Evolutionary conservation across 2,113 vertebrate genomes (phyloP).

Genomic region (Corythoichthys haematopterus): DNA sequence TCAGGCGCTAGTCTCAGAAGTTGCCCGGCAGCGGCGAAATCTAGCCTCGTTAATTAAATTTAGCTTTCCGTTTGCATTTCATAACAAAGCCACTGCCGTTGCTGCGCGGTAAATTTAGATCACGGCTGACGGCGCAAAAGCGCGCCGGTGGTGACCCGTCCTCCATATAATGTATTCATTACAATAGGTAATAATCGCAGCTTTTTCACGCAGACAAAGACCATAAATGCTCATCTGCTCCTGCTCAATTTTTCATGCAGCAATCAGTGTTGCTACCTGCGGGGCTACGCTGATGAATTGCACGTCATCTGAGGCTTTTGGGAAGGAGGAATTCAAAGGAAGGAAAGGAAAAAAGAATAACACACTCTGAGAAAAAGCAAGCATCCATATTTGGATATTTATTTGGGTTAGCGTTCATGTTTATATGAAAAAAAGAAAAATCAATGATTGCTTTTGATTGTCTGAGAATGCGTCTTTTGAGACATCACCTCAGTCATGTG

Average conservation of each 20-base stretch:
- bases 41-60: constrained; percentile 58
- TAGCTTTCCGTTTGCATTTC: constrained; percentile 60
- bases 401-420: background rate
- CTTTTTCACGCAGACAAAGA: background rate
- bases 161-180: constrained; percentile 35
- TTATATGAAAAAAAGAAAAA: too few relatives aligned
- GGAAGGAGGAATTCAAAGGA: background rate
- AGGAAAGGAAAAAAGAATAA: background rate
- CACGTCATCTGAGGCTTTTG: background rate
- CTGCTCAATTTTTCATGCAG: constrained; percentile 26
- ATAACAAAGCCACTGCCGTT: constrained; percentile 46
- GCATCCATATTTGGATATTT: background rate
- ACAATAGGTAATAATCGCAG: background rate
- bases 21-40: constrained; percentile 38
- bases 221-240: constrained; percentile 21
- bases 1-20: constrained; percentile 41
- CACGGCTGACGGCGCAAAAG: constrained; percentile 10
- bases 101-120: constrained; percentile 59
- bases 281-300: background rate
- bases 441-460: background rate
- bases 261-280: background rate
- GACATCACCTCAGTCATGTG: background rate
- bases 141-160: constrained; percentile 32
- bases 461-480: background rate
- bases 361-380: background rate